Conservation (phyloP, 2,888 invertebrate genomes). For the Caenorhabditis parvicauda region DNA sequence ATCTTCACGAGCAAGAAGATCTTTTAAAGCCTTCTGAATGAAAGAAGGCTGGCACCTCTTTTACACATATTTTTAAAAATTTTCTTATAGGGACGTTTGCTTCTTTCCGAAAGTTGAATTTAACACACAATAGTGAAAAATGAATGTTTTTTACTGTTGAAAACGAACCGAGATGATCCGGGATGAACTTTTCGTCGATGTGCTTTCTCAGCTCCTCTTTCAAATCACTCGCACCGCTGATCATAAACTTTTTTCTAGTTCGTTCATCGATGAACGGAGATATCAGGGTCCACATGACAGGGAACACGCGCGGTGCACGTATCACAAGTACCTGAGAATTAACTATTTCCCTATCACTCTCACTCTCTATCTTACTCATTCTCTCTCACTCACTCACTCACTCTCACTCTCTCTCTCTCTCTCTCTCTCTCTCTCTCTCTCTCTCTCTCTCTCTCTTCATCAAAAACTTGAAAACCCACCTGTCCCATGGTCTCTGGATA, state of each 20-base stretch:
- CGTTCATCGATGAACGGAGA: slow-evolving; percentile 92
- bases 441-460: no score
- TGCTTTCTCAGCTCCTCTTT: slow-evolving; percentile 77
- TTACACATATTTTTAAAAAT: no score
- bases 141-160: slow-evolving; percentile 1
- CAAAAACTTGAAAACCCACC: no score
- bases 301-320: slow-evolving; percentile 87
- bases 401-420: neutral
- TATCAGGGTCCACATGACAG: slow-evolving; percentile 90
- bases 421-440: neutral
- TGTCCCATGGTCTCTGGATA: slow-evolving; percentile 41
- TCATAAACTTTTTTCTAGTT: slow-evolving; percentile 71
- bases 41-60: no score
- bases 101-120: no score
- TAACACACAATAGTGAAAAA: no score
- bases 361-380: no score
- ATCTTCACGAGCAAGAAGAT: no score
- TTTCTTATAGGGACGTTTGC: no score
- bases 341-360: no score
- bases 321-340: slow-evolving; percentile 85
- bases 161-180: slow-evolving; percentile 91
- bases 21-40: no score
- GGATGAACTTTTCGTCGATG: slow-evolving; percentile 80
- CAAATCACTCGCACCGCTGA: slow-evolving; percentile 74
- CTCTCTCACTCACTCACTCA: neutral